Base-by-base conservation (phyloP, 2,113 vertebrate genomes). In the Lota lota region DNA sequence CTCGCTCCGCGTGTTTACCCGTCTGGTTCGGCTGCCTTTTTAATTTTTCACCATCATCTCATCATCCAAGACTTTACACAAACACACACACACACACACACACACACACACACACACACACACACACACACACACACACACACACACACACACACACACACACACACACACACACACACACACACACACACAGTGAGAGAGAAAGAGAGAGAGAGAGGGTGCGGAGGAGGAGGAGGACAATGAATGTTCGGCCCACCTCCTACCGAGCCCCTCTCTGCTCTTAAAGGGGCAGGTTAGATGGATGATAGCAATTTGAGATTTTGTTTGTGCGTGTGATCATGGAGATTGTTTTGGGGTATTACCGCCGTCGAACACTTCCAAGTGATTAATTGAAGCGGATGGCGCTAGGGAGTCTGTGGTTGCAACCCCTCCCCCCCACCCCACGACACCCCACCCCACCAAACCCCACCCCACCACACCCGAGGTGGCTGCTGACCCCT, bases 301-400 rank as follows among this genome's bases (percentile, higher is more conserved):
- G 88, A 90, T 90, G 88, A 90, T 90, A 90, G 86, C 88, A 88
- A 89, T 89, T 89, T 90, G 86, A 87, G 80, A 87, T 89, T 89
- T 89, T 90, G 87, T 89, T 89, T 90, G 88, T 87, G 88, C 78
- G 85, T 90, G 87, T 89, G 87, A 89, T 89, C 87, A 89, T 90
- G 85, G 83, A 88, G 88, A 90, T 88, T 89, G 88, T 90, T 89
- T 88, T 88, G 79, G 75, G 81, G 85, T 85, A 84, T 88, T 88
- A 89, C 85, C 78, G 72, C 71, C 74, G 81, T 80, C 83, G 87
- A 86, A 89, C 87, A 85, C 87, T 81, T 50, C 73, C 73, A 77
- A 7, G 81, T 90, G 88, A 90, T 90, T 89, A 89, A 90, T 90
- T 85, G 88, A 72, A 69, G 77, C 24, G 47, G 76, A 54, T 56